Evolutionary conservation across 2,888 invertebrate genomes (phyloP), one percentile per base, ranked within the genome.

Genomic region (Melinaea marsaeus): DNA sequence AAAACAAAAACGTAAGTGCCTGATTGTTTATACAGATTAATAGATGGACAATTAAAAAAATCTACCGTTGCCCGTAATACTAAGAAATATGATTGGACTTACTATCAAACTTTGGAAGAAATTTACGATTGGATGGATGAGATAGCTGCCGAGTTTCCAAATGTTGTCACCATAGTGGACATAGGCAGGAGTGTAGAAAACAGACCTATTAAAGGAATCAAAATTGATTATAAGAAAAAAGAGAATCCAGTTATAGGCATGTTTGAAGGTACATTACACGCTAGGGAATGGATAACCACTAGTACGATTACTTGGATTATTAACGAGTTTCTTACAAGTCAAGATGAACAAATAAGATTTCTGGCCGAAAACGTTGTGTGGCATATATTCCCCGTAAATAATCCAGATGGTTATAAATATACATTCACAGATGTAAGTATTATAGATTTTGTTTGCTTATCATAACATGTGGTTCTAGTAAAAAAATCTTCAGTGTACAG

Each of bases 201-300:
- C 0, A 79, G 87, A 63, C 69, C 78, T 46, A 88, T 92, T 13
- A 81, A 72, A 73, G 91, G 91, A 0, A 68, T 94, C 0, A 92
- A 91, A 72, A 83, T 74, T 59, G 77, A 91, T 90, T 32, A 66
- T 34, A 74, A 72, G 58, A 68, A 72, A 46, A 70, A 65, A 35
- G 65, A 64, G 32, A 69, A 78, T 77, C 67, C 72, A 11, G 70
- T 75, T 2, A 67, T 72, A 35, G 84, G 81, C 13, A 79, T 79
- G 34, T 76, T 78, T 13, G 89, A 90, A 83, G 88, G 90, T 60
- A 92, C 92, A 11, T 94, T 95, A 64, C 95, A 95, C 79, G 93
- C 95, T 0, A 92, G 96, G 59, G 96, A 96, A 84, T 96, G 94
- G 94, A 94, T 95, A 48, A 88, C 93, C 0, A 92, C 94, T 3